Evolutionary conservation across 2,888 invertebrate genomes (phyloP).

Genomic region (Pandemis cinnamomeana): DNA sequence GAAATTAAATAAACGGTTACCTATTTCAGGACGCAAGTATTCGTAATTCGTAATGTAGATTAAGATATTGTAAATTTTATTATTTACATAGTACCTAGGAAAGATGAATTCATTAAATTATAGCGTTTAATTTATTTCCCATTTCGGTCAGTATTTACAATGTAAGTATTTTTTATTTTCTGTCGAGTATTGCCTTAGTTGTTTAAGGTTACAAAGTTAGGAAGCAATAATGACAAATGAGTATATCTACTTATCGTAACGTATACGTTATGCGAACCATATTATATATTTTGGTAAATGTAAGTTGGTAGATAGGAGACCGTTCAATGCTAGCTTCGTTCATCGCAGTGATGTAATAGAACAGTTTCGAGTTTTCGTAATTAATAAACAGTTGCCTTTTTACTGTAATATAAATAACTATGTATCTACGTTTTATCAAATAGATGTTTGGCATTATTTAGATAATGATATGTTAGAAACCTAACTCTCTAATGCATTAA

Average conservation of each 20-base stretch:
- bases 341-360: slow-evolving; percentile 32
- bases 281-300: slow-evolving; percentile 34
- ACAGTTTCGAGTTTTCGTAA: slow-evolving; percentile 45
- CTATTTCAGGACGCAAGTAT: slow-evolving; percentile 82
- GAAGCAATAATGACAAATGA: slow-evolving; percentile 58
- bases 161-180: slow-evolving; percentile 77
- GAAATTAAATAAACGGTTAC: slow-evolving; percentile 83
- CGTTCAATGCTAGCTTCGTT: slow-evolving; percentile 35
- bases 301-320: slow-evolving; percentile 36
- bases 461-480: slow-evolving; percentile 54
- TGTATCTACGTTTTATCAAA: slow-evolving; percentile 44
- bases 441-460: slow-evolving; percentile 67
- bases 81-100: slow-evolving; percentile 66
- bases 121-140: slow-evolving; percentile 82
- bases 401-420: slow-evolving; percentile 46
- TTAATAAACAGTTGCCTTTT: slow-evolving; percentile 56
- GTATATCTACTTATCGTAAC: slow-evolving; percentile 34
- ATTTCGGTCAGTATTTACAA: slow-evolving; percentile 84
- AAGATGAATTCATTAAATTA: slow-evolving; percentile 67
- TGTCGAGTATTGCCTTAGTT: slow-evolving; percentile 67
- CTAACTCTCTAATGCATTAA: slow-evolving; percentile 57
- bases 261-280: slow-evolving; percentile 39
- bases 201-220: slow-evolving; percentile 62
- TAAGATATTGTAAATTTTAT: slow-evolving; percentile 77
- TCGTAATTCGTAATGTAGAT: slow-evolving; percentile 68